Conservation (phyloP, 2,113 vertebrate species). For the Brachypodius melanocephalos region DNA sequence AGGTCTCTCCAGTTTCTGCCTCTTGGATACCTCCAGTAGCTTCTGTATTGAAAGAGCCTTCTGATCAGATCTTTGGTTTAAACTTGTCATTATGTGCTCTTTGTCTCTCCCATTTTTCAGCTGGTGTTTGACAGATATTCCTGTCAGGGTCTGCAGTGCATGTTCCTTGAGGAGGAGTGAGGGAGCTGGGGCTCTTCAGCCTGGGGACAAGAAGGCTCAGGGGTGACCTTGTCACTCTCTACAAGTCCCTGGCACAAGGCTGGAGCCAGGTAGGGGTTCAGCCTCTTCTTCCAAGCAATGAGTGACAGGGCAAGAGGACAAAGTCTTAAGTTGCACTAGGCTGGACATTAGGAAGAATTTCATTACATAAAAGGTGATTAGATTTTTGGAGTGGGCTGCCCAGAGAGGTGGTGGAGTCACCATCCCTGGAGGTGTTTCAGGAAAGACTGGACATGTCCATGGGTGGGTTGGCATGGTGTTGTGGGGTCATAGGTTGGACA, state of each 20-base stretch:
- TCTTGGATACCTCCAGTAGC: background rate
- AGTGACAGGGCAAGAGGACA: background rate
- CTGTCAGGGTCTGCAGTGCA: too few relatives aligned
- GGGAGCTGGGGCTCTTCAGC: background rate
- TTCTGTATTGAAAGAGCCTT: background rate
- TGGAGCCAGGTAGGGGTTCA: background rate
- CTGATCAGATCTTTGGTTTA: background rate
- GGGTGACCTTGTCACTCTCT: background rate
- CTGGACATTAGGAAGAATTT: background rate
- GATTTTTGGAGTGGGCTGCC: background rate
- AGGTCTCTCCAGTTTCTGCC: background rate
- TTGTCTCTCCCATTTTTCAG: background rate
- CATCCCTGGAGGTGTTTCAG: background rate
- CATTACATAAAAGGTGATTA: background rate
- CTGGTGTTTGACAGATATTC: background rate
- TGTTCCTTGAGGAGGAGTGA: background rate
- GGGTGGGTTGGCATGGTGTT: background rate
- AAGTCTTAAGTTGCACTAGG: background rate
- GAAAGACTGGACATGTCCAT: background rate
- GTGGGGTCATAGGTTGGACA: background rate
- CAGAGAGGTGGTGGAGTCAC: background rate
- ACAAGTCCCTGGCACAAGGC: background rate
- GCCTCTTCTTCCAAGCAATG: background rate
- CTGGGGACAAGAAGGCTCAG: background rate
- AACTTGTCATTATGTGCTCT: background rate